These are phyloP conservation scores for Eupithecia pulchellata DNA, from an alignment of 2,888 invertebrate species.

Conservation along the genomic window DNA sequence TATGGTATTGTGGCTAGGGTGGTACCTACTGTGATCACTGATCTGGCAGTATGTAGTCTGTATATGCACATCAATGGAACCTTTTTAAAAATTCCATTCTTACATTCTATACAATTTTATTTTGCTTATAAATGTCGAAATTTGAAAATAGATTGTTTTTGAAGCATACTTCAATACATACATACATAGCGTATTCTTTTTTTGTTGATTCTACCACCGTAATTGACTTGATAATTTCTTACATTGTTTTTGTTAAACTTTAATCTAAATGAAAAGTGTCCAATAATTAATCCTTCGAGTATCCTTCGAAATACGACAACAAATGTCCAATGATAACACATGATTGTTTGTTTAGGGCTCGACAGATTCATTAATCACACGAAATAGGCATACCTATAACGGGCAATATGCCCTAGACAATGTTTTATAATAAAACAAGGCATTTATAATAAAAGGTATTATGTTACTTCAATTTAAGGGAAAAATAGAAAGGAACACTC, in stretches of 20 bases:
- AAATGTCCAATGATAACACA: slow-evolving; percentile 37
- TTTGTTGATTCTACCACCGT: background rate
- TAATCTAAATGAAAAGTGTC: background rate
- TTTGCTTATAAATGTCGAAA: background rate
- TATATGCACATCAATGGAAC: background rate
- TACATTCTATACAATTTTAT: background rate
- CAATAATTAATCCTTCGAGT: background rate
- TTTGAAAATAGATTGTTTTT: background rate
- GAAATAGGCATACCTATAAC: slow-evolving; percentile 8
- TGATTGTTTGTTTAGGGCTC: slow-evolving; percentile 36
- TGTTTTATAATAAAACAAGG: background rate
- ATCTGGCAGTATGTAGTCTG: background rate
- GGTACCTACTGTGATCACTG: background rate
- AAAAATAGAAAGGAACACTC: background rate
- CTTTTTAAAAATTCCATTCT: background rate
- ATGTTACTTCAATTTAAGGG: background rate
- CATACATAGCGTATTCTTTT: background rate
- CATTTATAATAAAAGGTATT: background rate
- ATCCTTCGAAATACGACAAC: background rate
- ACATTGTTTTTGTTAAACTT: background rate
- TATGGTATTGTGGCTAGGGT: slow-evolving; percentile 7
- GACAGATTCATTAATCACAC: slow-evolving; percentile 19
- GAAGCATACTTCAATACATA: background rate
- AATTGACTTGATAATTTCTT: background rate
- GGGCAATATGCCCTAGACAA: background rate